A percentile compares a stretch with the other conserved stretches of the same genome.
Evolutionary conservation across 1,140 invertebrate genomes (phyloP).

Genomic region (Marisa cornuarietis): DNA sequence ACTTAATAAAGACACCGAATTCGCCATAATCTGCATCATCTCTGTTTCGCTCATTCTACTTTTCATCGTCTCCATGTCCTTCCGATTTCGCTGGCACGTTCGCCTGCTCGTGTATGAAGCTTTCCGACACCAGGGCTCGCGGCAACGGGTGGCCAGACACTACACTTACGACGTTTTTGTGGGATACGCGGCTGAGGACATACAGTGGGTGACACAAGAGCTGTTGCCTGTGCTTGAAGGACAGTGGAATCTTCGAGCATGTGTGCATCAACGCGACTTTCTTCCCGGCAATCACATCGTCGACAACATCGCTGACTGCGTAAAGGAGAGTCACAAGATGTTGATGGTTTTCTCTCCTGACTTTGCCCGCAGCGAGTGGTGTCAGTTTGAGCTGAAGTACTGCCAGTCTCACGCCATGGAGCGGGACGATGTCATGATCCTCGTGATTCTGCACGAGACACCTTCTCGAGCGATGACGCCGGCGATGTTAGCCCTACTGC

Average conservation of each 20-base stretch:
- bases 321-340: slow-evolving; percentile 28
- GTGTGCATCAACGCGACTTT: slow-evolving; percentile 50
- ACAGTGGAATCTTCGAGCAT: slow-evolving; percentile 27
- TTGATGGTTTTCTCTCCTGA: slow-evolving; percentile 39
- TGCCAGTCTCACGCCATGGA: slow-evolving; percentile 25
- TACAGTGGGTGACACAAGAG: slow-evolving; percentile 25
- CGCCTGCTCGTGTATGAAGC: slow-evolving; percentile 1
- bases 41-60: neutral
- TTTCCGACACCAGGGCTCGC: neutral
- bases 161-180: slow-evolving; percentile 38
- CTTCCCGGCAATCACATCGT: slow-evolving; percentile 34
- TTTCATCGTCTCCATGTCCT: neutral
- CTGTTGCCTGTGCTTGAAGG: slow-evolving; percentile 27
- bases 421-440: slow-evolving; percentile 9
- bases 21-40: neutral
- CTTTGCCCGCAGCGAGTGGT: slow-evolving; percentile 45
- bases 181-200: slow-evolving; percentile 27
- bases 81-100: slow-evolving; percentile 16
- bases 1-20: neutral
- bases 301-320: slow-evolving; percentile 40
- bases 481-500: slow-evolving; percentile 17
- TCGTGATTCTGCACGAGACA: slow-evolving; percentile 29
- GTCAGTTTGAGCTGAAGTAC: slow-evolving; percentile 63
- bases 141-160: neutral
- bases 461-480: slow-evolving; percentile 13